These are phyloP conservation scores for Lethenteron reissneri DNA, from an alignment of 2,113 vertebrate genomes.

Conservation along the genomic window DNA sequence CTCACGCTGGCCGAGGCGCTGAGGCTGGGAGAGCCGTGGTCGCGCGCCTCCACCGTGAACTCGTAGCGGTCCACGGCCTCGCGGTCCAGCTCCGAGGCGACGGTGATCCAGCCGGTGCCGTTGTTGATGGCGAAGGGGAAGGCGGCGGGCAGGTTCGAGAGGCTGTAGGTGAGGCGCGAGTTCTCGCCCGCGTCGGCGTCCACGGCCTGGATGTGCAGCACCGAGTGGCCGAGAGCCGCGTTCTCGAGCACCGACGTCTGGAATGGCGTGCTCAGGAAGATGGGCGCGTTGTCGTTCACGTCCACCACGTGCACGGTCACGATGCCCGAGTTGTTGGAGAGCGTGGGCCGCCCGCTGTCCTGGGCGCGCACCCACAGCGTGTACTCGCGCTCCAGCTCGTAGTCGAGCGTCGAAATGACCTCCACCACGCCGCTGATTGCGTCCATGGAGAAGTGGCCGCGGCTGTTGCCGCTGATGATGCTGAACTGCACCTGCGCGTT, in stretches of 20 bases:
- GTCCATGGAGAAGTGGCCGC: slow-evolving; percentile 83
- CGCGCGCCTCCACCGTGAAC: slow-evolving; percentile 74
- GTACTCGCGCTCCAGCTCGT: slow-evolving; percentile 71
- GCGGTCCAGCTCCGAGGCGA: slow-evolving; percentile 70
- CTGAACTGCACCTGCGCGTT: slow-evolving; percentile 83
- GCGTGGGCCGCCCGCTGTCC: slow-evolving; percentile 68
- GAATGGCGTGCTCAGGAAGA: slow-evolving; percentile 93
- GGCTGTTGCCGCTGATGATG: slow-evolving; percentile 84
- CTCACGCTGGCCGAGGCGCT: slow-evolving; percentile 79
- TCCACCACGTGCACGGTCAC: slow-evolving; percentile 81
- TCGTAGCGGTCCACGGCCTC: slow-evolving; percentile 77
- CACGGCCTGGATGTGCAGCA: slow-evolving; percentile 88
- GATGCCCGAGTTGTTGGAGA: slow-evolving; percentile 89
- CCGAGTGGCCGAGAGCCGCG: slow-evolving; percentile 67
- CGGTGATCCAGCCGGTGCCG: slow-evolving; percentile 82
- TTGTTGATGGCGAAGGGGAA: slow-evolving; percentile 78
- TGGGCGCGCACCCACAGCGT: slow-evolving; percentile 69
- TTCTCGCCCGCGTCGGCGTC: slow-evolving; percentile 81
- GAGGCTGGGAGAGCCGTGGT: slow-evolving; percentile 64
- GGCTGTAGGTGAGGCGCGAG: slow-evolving; percentile 61
- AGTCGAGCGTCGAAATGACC: slow-evolving; percentile 72
- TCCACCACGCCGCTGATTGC: slow-evolving; percentile 79
- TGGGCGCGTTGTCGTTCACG: slow-evolving; percentile 81
- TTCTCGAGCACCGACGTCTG: slow-evolving; percentile 83
- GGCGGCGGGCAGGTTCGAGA: slow-evolving; percentile 45